Conservation (phyloP, 1,140 invertebrate species). For the Listronotus oregonensis region DNA sequence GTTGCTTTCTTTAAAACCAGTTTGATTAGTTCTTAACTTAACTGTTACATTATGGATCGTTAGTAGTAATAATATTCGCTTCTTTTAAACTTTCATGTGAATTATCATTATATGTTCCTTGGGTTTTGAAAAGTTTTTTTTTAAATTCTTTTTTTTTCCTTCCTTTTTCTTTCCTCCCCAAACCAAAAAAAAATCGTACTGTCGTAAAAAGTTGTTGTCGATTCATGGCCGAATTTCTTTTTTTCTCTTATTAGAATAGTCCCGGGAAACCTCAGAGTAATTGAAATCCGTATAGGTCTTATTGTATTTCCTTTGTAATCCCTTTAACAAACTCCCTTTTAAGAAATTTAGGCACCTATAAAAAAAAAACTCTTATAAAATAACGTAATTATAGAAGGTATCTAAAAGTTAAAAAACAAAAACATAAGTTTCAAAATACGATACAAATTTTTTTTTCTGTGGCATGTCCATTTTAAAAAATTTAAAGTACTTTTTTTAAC, state of each 20-base stretch:
- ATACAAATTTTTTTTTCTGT: no score
- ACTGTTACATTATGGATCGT: slow-evolving; percentile 18
- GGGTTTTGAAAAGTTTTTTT: slow-evolving; percentile 1
- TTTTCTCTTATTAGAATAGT: neutral
- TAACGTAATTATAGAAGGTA: no score
- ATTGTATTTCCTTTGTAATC: slow-evolving; percentile 47
- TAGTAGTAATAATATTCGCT: slow-evolving; percentile 30
- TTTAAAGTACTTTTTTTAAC: no score
- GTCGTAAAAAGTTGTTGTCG: slow-evolving; percentile 28
- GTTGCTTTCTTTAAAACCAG: neutral
- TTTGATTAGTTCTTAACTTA: slow-evolving; percentile 7
- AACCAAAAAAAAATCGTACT: slow-evolving; percentile 28
- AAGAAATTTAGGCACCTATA: slow-evolving; percentile 48
- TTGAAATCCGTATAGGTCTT: slow-evolving; percentile 40
- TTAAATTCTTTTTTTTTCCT: slow-evolving; percentile 13
- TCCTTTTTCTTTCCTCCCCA: slow-evolving; percentile 34
- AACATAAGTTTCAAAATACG: no score
- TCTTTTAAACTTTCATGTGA: neutral
- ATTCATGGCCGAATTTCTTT: neutral
- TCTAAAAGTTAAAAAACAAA: no score
- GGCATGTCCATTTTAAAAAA: no score
- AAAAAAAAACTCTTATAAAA: slow-evolving; percentile 1
- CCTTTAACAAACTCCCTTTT: slow-evolving; percentile 49
- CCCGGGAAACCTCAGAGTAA: slow-evolving; percentile 3
- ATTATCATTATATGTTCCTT: neutral